These are phyloP conservation scores for Acanthisitta chloris DNA, from an alignment of 2,113 vertebrate genomes.

Conservation along the genomic window DNA sequence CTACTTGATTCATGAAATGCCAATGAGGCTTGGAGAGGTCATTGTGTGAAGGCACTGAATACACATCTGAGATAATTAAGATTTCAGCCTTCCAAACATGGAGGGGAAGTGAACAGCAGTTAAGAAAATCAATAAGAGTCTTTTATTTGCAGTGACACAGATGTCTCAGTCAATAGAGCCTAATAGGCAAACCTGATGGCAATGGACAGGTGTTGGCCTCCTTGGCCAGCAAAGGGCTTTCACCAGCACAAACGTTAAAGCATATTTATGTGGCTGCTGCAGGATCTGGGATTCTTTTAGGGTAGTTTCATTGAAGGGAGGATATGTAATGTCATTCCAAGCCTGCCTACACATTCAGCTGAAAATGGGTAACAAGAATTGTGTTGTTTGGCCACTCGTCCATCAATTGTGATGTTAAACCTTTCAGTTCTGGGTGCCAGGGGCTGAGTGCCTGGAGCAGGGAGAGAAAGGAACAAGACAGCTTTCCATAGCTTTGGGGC, in stretches of 20 bases:
- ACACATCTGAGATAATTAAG: slow-evolving; percentile 96
- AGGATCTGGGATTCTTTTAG: slow-evolving; percentile 35
- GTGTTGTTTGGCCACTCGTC: not conserved
- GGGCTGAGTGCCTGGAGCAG: not conserved
- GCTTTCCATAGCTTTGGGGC: not conserved
- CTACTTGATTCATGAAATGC: slow-evolving; percentile 82
- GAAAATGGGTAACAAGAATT: slow-evolving; percentile 25
- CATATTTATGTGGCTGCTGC: slow-evolving; percentile 62
- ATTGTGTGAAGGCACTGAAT: slow-evolving; percentile 83
- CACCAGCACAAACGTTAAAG: slow-evolving; percentile 70
- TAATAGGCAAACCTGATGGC: slow-evolving; percentile 93
- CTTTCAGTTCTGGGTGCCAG: not conserved
- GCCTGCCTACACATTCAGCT: not conserved
- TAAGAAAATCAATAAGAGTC: slow-evolving; percentile 97
- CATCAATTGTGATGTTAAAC: not conserved
- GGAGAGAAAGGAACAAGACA: not conserved
- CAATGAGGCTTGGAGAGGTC: slow-evolving; percentile 80
- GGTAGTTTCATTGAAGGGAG: slow-evolving; percentile 33
- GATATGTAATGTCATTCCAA: slow-evolving; percentile 51
- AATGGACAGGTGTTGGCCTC: slow-evolving; percentile 81
- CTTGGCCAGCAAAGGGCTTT: slow-evolving; percentile 73
- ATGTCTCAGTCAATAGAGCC: slow-evolving; percentile 99
- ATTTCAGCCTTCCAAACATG: slow-evolving; percentile 89
- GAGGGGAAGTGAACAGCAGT: slow-evolving; percentile 95
- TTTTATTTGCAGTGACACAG: slow-evolving; percentile 98